Conservation (phyloP, 2,113 vertebrate genomes). For the Xiphias gladius region DNA sequence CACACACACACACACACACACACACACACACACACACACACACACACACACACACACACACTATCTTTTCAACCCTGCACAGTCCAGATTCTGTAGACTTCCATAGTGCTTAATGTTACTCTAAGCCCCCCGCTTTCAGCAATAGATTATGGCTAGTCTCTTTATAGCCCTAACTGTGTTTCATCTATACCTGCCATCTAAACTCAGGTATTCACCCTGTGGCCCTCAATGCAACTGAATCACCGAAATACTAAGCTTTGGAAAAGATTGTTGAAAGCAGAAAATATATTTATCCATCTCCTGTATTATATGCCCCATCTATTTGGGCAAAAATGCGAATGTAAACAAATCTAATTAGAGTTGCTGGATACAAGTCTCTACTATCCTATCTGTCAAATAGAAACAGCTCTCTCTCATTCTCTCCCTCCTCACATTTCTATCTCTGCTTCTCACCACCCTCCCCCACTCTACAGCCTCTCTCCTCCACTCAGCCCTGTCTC, state of each 20-base stretch:
- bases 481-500: slow-evolving; percentile 56
- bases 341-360: slow-evolving; percentile 32
- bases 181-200: slow-evolving; percentile 54
- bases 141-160: slow-evolving; percentile 63
- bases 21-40: too few relatives aligned
- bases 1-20: slow-evolving; percentile 2
- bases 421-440: slow-evolving; percentile 16
- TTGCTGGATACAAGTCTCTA: background rate
- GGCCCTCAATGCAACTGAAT: slow-evolving; percentile 29
- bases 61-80: background rate
- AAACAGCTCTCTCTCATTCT: background rate
- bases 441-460: background rate
- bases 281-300: slow-evolving; percentile 11
- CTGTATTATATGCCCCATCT: background rate
- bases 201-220: slow-evolving; percentile 44
- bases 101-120: slow-evolving; percentile 39
- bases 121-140: slow-evolving; percentile 42
- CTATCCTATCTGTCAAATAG: slow-evolving; percentile 14
- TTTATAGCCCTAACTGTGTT: slow-evolving; percentile 47
- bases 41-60: background rate
- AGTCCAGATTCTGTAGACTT: slow-evolving; percentile 47
- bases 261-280: background rate
- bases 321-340: background rate
- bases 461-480: slow-evolving; percentile 16
- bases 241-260: slow-evolving; percentile 15